Conservation (phyloP, 2,888 invertebrate species). For the Chelonus formosanus region DNA sequence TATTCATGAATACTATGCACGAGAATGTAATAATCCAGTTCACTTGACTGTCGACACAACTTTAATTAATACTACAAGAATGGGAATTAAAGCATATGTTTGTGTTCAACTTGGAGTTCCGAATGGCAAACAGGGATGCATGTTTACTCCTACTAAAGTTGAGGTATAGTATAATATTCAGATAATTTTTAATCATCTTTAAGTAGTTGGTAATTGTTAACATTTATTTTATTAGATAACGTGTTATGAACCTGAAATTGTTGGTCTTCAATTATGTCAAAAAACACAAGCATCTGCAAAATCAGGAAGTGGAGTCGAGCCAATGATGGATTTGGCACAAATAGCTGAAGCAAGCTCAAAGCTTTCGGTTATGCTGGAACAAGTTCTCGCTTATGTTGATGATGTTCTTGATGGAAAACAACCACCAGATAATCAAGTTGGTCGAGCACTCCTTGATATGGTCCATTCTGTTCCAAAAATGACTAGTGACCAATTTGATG, state of each 20-base stretch:
- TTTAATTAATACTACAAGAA: conserved; percentile 79
- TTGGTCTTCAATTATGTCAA: conserved; percentile 81
- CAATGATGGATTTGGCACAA: conserved; percentile 78
- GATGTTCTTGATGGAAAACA: conserved; percentile 86
- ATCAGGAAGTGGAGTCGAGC: conserved; percentile 72
- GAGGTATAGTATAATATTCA: conserved; percentile 64
- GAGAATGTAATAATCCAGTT: conserved; percentile 93
- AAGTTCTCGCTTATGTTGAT: conserved; percentile 87
- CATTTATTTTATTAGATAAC: conserved; percentile 67
- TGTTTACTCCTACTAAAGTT: conserved; percentile 96
- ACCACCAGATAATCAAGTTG: conserved; percentile 82
- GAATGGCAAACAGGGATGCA: conserved; percentile 89
- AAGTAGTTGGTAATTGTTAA: not conserved
- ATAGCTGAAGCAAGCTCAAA: conserved; percentile 86
- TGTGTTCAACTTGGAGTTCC: conserved; percentile 95
- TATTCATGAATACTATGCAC: conserved; percentile 96
- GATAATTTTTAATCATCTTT: not conserved
- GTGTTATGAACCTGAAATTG: conserved; percentile 92
- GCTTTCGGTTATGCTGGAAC: conserved; percentile 79
- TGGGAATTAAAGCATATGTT: conserved; percentile 94
- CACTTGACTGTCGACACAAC: conserved; percentile 96
- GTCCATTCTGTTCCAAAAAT: conserved; percentile 93
- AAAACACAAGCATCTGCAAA: conserved; percentile 74
- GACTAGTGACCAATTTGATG: conserved; percentile 87
- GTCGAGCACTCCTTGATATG: conserved; percentile 88